phyloP scores from a whole-genome alignment of 23 tunicate species.

The Corella eumyota region DNA sequence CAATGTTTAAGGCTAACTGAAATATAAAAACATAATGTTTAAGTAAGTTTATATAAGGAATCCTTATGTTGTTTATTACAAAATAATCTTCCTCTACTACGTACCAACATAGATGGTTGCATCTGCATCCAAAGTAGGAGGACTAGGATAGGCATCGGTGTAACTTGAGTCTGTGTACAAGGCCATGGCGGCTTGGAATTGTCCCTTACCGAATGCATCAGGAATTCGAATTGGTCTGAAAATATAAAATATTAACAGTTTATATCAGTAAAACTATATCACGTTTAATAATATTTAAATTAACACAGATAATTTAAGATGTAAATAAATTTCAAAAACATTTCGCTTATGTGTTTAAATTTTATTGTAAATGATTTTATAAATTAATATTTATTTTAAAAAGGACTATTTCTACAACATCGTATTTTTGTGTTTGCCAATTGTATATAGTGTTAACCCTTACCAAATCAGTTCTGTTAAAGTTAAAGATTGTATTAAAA shows the following conservation, averaged over 20 bases:
- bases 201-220: slow-evolving; percentile 63
- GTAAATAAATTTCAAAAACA: background rate
- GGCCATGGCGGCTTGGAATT: slow-evolving; percentile 80
- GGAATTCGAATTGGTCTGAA: slow-evolving; percentile 64
- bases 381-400: no score
- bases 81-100: no score
- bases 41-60: no score
- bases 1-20: no score
- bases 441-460: no score
- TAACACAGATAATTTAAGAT: background rate
- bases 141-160: slow-evolving; percentile 15
- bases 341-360: background rate
- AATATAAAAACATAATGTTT: no score
- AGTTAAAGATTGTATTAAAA: no score
- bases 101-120: slow-evolving; percentile 65
- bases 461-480: no score
- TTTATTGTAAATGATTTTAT: no score
- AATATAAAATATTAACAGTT: background rate
- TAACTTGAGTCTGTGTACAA: slow-evolving; percentile 61
- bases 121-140: slow-evolving; percentile 62
- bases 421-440: no score
- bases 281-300: background rate
- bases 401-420: no score
- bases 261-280: background rate
- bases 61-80: no score